Percentiles rank a stretch among this genome's conserved stretches.
These are phyloP conservation scores for Sebastes taczanowskii DNA, from an alignment of 2,797 vertebrate species.

Conservation along the genomic window DNA sequence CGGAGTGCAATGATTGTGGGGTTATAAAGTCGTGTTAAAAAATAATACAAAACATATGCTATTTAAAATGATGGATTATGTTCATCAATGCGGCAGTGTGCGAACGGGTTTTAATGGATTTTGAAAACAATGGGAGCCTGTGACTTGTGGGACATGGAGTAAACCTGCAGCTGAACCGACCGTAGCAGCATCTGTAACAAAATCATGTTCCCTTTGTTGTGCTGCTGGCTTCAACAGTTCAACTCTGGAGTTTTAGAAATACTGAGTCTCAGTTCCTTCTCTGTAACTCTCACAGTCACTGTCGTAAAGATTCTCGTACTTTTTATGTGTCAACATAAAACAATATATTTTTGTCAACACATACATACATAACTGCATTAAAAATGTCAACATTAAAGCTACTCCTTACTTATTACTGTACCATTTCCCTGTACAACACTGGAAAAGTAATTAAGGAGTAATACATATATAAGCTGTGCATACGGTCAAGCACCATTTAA, in stretches of 20 bases:
- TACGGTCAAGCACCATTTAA: not conserved
- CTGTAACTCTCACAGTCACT: not conserved
- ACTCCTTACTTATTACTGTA: not conserved
- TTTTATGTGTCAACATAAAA: not conserved
- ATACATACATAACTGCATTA: not conserved
- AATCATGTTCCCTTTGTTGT: not conserved
- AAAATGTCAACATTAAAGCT: not conserved
- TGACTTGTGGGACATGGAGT: slow-evolving; percentile 2
- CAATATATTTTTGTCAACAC: not conserved
- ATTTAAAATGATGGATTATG: slow-evolving; percentile 6
- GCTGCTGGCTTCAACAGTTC: not conserved
- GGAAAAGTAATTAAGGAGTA: not conserved
- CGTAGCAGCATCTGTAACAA: not conserved
- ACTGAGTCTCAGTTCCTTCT: not conserved
- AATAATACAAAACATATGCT: not conserved
- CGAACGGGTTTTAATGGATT: not conserved
- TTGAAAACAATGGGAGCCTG: not conserved
- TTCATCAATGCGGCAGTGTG: not conserved
- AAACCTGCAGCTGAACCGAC: not conserved
- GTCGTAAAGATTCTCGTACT: not conserved
- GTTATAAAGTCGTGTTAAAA: not conserved
- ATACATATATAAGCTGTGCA: not conserved
- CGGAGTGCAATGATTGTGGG: not conserved
- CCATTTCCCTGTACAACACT: not conserved
- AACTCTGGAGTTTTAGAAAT: not conserved